phyloP scores from a whole-genome alignment of 2,797 vertebrate genomes.

The Molossus molossus region DNA sequence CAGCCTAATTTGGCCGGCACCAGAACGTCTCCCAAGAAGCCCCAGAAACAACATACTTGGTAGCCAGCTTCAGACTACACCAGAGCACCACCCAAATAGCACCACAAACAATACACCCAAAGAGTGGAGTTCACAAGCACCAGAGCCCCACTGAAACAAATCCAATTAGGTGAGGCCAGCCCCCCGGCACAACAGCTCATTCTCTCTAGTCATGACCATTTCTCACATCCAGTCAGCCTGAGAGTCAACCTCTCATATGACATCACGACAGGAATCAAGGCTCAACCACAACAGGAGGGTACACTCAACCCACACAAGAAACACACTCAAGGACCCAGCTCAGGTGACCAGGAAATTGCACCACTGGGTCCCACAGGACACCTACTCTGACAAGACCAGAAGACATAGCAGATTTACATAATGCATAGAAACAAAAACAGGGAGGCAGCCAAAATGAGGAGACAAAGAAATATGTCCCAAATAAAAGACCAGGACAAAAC shows the following conservation, averaged over 20 bases:
- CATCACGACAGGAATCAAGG: background rate
- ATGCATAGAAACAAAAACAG: background rate
- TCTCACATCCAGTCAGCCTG: background rate
- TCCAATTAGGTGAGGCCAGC: background rate
- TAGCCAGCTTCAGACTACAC: background rate
- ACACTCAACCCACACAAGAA: background rate
- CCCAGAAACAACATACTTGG: background rate
- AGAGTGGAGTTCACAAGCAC: background rate
- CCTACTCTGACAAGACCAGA: background rate
- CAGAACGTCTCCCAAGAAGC: background rate
- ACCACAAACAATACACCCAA: background rate
- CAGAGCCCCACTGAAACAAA: background rate
- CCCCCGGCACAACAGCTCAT: background rate
- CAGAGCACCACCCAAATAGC: background rate
- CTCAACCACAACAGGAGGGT: background rate
- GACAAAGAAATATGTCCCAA: background rate
- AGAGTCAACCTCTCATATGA: background rate
- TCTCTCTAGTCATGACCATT: background rate
- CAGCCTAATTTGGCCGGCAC: background rate
- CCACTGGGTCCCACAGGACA: background rate
- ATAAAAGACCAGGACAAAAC: background rate
- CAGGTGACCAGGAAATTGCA: background rate
- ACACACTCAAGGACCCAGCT: background rate
- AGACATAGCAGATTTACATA: background rate
- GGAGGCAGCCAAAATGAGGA: background rate